Base-by-base conservation (phyloP, 1,140 invertebrate genomes). In the Tyrophagus putrescentiae region DNA sequence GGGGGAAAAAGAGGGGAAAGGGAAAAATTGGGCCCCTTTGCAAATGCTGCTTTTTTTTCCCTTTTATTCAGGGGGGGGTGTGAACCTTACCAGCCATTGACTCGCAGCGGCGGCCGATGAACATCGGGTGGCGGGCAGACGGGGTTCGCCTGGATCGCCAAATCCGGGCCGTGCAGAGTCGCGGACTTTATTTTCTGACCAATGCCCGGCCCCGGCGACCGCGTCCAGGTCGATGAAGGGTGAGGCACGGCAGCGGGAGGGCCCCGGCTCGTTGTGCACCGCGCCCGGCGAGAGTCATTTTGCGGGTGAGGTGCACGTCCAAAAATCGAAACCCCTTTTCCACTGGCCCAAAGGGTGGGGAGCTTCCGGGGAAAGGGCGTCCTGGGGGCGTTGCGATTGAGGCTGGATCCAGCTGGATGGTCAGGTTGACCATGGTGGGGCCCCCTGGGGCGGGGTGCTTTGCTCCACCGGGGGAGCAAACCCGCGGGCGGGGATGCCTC, bases 241-340 rank as follows among this genome's bases (percentile, higher is more conserved):
- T 70, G 62, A 81, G 78, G 66, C 88, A 93, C 60, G 83, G 68
- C 88, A 93, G 0, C 85, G 85, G 69, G 87, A 93, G 0, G 86
- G 32, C 0, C 67, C 67, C 2, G 57, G 53, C 33, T 60, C 71
- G 70, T 93, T 92, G 69, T 85, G 66, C 88, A 93, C 13, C 80
- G 77, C 0, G 87, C 84, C 78, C 27, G 78, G 76, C 0, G 84
- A 86, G 69, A 93, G 67, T 93, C 87, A 67, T 92, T 84, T 72
- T 80, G 83, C 36, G 79, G 71, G 74, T 65, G 73, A 66, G 0
- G 70, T 66, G 65, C 88, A 92, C 69, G 91, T 87, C 67, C 91
- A 80, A 68, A 89, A 90, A 76, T 92, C 88, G 79, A 67, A n/a
- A 48, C 44, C 66, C 23, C 62, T 36, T 39, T 23, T 65, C 50